phyloP scores from a whole-genome alignment of 2,113 vertebrate species.

The Rhea americana region DNA sequence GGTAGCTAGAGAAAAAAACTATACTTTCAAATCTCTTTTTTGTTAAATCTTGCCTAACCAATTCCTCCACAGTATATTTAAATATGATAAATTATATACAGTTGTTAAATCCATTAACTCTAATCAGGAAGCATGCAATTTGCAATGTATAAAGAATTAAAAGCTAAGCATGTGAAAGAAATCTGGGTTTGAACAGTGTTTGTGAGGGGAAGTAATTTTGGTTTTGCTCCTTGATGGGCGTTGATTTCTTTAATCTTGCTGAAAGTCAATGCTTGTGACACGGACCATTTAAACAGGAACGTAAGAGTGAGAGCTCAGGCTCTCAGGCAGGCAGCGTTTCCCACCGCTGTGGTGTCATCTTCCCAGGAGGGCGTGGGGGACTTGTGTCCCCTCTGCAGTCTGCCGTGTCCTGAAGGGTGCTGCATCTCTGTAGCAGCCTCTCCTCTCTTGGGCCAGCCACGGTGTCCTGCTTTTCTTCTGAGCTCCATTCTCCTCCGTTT shows the following conservation, averaged over 20 bases:
- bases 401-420: rapidly evolving
- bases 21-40: neutral
- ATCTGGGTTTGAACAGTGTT: neutral
- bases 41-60: neutral
- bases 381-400: neutral
- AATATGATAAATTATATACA: neutral
- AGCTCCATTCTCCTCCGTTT: neutral
- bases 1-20: neutral
- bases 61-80: neutral
- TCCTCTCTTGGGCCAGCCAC: rapidly evolving
- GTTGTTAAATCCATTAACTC: neutral
- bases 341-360: neutral
- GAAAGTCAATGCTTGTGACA: neutral
- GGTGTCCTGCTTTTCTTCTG: neutral
- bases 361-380: neutral
- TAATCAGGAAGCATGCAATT: neutral
- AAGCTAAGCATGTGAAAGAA: neutral
- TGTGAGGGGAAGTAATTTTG: neutral
- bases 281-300: neutral
- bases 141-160: neutral
- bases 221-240: neutral
- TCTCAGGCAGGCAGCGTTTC: neutral
- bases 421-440: neutral
- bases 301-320: neutral
- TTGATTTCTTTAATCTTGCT: neutral